phyloP scores from a whole-genome alignment of 2,113 vertebrate genomes.

The Leptobrachium leishanense region DNA sequence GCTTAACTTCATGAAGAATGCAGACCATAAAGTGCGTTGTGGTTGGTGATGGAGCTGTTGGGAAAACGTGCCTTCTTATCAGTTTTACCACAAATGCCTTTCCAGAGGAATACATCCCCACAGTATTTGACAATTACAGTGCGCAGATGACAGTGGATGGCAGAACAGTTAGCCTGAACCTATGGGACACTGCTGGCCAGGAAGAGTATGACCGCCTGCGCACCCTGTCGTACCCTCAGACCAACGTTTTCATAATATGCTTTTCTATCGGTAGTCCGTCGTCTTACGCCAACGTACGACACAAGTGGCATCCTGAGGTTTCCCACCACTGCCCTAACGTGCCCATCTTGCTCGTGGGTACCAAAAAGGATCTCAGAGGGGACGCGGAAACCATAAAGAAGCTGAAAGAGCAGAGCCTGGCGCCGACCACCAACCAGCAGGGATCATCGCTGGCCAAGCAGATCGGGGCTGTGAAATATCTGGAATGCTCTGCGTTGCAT shows the following conservation, averaged over 20 bases:
- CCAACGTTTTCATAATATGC: slow-evolving; percentile 91
- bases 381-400: slow-evolving; percentile 87
- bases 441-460: slow-evolving; percentile 85
- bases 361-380: slow-evolving; percentile 85
- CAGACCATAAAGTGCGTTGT: slow-evolving; percentile 96
- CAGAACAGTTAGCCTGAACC: slow-evolving; percentile 85
- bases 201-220: slow-evolving; percentile 90
- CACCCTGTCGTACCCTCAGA: slow-evolving; percentile 89
- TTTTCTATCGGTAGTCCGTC: slow-evolving; percentile 91
- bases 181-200: slow-evolving; percentile 95
- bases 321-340: slow-evolving; percentile 91
- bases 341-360: slow-evolving; percentile 87
- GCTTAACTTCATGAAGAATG: slow-evolving; percentile 76
- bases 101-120: slow-evolving; percentile 91
- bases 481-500: slow-evolving; percentile 88
- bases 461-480: slow-evolving; percentile 88
- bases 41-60: slow-evolving; percentile 89
- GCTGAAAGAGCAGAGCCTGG: slow-evolving; percentile 87
- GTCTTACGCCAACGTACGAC: slow-evolving; percentile 87
- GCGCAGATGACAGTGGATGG: slow-evolving; percentile 93
- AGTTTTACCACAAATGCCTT: slow-evolving; percentile 93
- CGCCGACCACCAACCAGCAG: slow-evolving; percentile 85
- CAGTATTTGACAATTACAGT: slow-evolving; percentile 94
- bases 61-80: slow-evolving; percentile 94
- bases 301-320: slow-evolving; percentile 93